phyloP scores from a whole-genome alignment of 1,140 invertebrate species.

The Solen grandis region DNA sequence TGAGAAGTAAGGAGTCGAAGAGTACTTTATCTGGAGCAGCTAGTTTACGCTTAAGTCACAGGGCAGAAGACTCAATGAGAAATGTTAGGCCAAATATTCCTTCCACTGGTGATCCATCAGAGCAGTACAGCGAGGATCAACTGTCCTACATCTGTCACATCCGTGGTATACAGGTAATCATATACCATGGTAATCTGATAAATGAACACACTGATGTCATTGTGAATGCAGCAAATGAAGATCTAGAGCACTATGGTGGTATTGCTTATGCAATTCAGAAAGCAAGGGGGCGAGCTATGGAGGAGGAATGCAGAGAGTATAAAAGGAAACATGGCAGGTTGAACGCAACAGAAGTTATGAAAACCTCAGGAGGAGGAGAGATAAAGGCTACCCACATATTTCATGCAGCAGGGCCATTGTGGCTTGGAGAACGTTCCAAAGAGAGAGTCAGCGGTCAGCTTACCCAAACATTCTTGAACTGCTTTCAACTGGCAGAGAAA shows the following conservation, averaged over 20 bases:
- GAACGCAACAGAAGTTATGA: conserved; percentile 39
- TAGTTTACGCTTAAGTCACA: no score
- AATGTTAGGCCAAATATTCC: no score
- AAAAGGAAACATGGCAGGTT: conserved; percentile 11
- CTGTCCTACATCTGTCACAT: conserved; percentile 3
- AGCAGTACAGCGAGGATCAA: conserved; percentile 29
- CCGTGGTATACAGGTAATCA: conserved; percentile 6
- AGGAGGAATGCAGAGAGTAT: conserved; percentile 15
- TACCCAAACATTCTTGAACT: conserved; percentile 62
- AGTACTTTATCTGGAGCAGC: no score
- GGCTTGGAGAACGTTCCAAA: background rate
- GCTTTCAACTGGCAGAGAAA: conserved; percentile 59
- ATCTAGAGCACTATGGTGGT: conserved; percentile 45
- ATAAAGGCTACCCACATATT: conserved; percentile 55
- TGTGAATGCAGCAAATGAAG: conserved; percentile 52
- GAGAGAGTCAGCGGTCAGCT: conserved; percentile 46
- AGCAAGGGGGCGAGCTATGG: conserved; percentile 37
- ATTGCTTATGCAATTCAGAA: conserved; percentile 42
- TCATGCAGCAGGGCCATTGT: conserved; percentile 62
- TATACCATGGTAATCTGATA: conserved; percentile 32
- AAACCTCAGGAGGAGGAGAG: conserved; percentile 38
- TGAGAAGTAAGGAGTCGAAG: no score
- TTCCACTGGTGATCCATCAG: no score
- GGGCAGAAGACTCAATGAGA: no score
- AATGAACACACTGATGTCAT: conserved; percentile 49